Conservation (phyloP, 1,140 invertebrate species). For the Megalopta genalis region DNA sequence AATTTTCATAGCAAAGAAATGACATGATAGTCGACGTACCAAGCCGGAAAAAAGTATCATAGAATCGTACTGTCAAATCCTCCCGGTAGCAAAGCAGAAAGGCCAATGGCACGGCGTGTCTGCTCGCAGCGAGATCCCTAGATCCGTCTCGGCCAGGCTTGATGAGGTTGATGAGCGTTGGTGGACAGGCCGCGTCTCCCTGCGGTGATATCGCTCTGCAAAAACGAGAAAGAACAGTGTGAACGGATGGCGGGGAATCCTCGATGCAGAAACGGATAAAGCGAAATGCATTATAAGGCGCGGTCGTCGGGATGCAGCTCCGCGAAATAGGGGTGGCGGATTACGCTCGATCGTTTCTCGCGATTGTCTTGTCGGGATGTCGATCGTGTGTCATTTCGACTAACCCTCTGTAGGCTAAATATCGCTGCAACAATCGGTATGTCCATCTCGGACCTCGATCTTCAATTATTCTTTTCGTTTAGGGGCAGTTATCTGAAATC, state of each 20-base stretch:
- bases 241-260: slow-evolving; percentile 15
- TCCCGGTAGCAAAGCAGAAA: not conserved
- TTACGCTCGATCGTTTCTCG: slow-evolving; percentile 14
- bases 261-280: not conserved
- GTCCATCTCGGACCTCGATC: no score
- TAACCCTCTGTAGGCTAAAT: slow-evolving; percentile 21
- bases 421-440: slow-evolving; percentile 13
- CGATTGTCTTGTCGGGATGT: slow-evolving; percentile 38
- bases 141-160: slow-evolving; percentile 17
- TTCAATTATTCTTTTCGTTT: no score
- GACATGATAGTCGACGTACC: no score
- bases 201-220: not conserved
- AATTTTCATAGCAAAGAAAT: no score
- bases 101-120: not conserved
- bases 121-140: not conserved
- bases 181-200: slow-evolving; percentile 39
- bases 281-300: slow-evolving; percentile 4
- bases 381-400: slow-evolving; percentile 30
- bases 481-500: no score
- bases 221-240: not conserved
- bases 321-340: slow-evolving; percentile 22
- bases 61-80: not conserved
- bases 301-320: not conserved
- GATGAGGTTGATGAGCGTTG: slow-evolving; percentile 56
- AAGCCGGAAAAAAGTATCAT: no score